These are phyloP conservation scores for Theonella swinhoei DNA, from an alignment of 37 sponge, comb jelly and placozoan species.

Conservation along the genomic window DNA sequence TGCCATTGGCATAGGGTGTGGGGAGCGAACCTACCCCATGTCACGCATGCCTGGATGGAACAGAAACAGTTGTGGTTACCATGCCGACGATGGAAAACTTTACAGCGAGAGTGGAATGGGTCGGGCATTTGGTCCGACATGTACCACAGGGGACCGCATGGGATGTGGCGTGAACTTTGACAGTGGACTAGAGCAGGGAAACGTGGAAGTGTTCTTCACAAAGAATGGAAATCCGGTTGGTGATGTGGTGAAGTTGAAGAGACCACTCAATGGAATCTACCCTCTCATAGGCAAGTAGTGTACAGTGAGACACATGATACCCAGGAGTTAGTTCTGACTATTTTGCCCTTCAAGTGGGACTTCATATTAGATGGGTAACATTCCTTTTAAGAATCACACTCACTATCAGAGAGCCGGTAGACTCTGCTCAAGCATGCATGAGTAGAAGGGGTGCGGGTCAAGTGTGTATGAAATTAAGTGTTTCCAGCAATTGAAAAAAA, in stretches of 20 bases:
- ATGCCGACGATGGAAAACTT: slow-evolving; percentile 42
- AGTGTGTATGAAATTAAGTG: too few species aligned
- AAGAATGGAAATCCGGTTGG: slow-evolving; percentile 38
- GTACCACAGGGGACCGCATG: slow-evolving; percentile 37
- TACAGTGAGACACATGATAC: too few species aligned
- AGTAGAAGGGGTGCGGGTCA: too few species aligned
- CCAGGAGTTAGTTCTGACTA: too few species aligned
- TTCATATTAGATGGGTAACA: too few species aligned
- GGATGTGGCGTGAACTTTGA: slow-evolving; percentile 39
- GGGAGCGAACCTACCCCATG: slow-evolving; percentile 11
- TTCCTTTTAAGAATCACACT: too few species aligned
- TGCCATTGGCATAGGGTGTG: slow-evolving; percentile 48
- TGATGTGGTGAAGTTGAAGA: slow-evolving; percentile 3
- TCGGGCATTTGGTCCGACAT: slow-evolving; percentile 8
- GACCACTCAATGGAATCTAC: slow-evolving; percentile 46
- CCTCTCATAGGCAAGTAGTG: slow-evolving; percentile 36
- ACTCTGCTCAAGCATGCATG: too few species aligned
- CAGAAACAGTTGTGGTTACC: slow-evolving; percentile 33
- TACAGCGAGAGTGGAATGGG: slow-evolving; percentile 31
- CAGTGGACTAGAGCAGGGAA: background rate
- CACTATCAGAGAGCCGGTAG: too few species aligned
- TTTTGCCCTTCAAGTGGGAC: too few species aligned
- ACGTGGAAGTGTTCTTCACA: slow-evolving; percentile 27
- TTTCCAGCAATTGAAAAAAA: too few species aligned
- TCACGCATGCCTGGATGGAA: slow-evolving; percentile 47